Evolutionary conservation across 2,113 vertebrate genomes (phyloP).

Genomic region (Tor tambroides): DNA sequence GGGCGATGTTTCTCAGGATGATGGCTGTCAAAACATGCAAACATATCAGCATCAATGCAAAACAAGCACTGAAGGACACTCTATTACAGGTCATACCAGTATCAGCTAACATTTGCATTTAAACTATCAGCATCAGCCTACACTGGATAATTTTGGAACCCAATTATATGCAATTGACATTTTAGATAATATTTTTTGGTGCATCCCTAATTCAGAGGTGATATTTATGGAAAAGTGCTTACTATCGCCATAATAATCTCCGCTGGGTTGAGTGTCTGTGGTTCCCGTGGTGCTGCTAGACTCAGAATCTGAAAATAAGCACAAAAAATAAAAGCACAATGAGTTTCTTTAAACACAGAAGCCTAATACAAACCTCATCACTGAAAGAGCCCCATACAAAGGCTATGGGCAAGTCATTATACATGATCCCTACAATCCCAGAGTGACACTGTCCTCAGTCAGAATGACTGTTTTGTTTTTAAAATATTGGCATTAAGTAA

Average conservation of each 20-base stretch:
- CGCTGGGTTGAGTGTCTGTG: constrained; percentile 85
- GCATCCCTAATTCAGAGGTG: background rate
- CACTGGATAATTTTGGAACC: background rate
- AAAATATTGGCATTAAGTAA: background rate
- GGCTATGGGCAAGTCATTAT: background rate
- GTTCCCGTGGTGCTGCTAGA: constrained; percentile 78
- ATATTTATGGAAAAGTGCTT: constrained; percentile 67
- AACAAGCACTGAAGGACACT: background rate
- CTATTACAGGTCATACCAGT: background rate
- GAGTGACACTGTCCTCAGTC: background rate
- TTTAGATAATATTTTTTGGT: background rate
- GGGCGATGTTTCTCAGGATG: constrained; percentile 95
- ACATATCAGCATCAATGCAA: background rate
- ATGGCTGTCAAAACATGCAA: constrained; percentile 79
- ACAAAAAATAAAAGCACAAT: constrained; percentile 58
- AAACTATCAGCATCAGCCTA: background rate
- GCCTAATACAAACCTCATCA: background rate
- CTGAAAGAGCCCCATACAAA: background rate
- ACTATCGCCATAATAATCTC: constrained; percentile 98
- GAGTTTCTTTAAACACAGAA: background rate
- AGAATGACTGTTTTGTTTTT: background rate
- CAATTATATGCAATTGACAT: background rate
- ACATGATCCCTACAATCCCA: background rate
- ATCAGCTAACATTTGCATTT: background rate
- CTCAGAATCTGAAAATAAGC: constrained; percentile 83